These are phyloP conservation scores for Spatulosminthurus flaviceps DNA, from an alignment of 2,888 invertebrate genomes.

Conservation along the genomic window DNA sequence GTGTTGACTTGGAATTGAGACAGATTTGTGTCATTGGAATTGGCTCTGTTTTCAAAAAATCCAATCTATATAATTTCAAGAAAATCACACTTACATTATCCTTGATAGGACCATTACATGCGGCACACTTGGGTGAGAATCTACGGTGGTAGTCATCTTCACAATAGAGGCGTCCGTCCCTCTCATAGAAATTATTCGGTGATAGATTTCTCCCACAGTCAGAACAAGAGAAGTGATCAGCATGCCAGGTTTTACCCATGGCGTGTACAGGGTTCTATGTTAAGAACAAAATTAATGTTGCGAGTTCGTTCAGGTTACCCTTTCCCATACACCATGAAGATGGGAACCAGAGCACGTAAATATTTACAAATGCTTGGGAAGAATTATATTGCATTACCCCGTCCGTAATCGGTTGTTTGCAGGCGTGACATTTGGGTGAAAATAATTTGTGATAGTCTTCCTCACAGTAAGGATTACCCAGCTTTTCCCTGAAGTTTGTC, in stretches of 20 bases:
- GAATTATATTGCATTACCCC: conserved; percentile 34
- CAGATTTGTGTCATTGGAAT: conserved; percentile 7
- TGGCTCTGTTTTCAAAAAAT: not conserved
- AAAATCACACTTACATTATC: conserved; percentile 41
- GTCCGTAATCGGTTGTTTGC: conserved; percentile 53
- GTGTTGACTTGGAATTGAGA: not conserved
- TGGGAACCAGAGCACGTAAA: not conserved
- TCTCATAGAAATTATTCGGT: conserved; percentile 58
- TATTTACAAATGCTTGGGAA: conserved; percentile 1
- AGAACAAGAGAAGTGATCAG: conserved; percentile 55
- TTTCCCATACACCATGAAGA: no score
- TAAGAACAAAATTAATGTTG: conserved; percentile 5
- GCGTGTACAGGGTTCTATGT: conserved; percentile 42
- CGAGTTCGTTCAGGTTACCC: no score
- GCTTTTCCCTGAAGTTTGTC: conserved; percentile 58
- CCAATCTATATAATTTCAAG: not conserved
- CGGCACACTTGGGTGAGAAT: conserved; percentile 53
- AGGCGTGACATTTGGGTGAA: conserved; percentile 55
- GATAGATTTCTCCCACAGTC: conserved; percentile 44
- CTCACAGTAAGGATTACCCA: conserved; percentile 59
- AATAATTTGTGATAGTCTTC: conserved; percentile 60
- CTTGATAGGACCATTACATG: conserved; percentile 48
- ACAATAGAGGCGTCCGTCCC: conserved; percentile 57
- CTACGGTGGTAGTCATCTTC: conserved; percentile 54
- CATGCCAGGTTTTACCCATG: conserved; percentile 57